These are phyloP conservation scores for Leptinotarsa texana DNA, from an alignment of 1,140 invertebrate genomes.

Conservation along the genomic window DNA sequence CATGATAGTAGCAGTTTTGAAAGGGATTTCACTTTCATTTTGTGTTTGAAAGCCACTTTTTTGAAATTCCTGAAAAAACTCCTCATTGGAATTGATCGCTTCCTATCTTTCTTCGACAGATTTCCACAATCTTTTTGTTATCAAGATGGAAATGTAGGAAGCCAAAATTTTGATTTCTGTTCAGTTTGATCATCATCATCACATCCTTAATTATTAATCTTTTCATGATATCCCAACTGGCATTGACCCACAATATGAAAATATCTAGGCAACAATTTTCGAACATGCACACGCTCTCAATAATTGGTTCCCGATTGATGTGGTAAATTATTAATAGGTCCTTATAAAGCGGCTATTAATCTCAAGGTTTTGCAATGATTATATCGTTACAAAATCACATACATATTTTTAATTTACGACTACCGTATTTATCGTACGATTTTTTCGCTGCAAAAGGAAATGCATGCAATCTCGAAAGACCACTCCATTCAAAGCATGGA, in stretches of 20 bases:
- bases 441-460: not conserved
- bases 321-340: slow-evolving; percentile 2
- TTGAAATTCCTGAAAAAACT: no score
- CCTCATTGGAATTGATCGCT: no score
- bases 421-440: not conserved
- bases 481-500: not conserved
- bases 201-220: no score
- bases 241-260: not conserved
- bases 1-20: no score
- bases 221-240: no score
- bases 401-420: slow-evolving; percentile 6
- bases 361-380: not conserved
- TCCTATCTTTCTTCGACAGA: no score
- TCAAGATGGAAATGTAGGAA: no score
- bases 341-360: not conserved
- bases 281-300: not conserved
- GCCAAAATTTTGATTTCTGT: no score
- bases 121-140: no score
- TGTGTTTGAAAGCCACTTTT: no score
- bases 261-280: not conserved
- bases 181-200: no score
- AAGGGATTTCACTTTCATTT: no score
- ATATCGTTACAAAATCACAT: slow-evolving; percentile 19
- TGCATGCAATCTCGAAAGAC: not conserved
- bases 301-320: not conserved